Percentiles rank a stretch among this genome's conserved stretches.
Evolutionary conservation across 2,888 invertebrate species (phyloP).

Genomic region (Melanostoma mellinum): DNA sequence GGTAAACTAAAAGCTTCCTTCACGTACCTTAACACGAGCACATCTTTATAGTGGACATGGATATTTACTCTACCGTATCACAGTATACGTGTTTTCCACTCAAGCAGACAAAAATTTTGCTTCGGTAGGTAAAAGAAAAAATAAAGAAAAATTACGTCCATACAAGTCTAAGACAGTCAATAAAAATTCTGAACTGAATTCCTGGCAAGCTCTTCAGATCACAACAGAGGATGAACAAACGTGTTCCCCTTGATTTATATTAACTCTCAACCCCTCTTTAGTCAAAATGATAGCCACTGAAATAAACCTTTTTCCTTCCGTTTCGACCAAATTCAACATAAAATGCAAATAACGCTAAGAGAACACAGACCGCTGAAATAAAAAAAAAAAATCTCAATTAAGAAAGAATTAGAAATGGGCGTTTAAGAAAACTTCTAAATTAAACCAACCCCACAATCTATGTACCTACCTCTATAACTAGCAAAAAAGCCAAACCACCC

Average conservation of each 20-base stretch:
- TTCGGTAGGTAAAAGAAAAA: background rate
- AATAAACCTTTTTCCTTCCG: background rate
- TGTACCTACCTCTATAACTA: background rate
- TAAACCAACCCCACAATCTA: conserved; percentile 36
- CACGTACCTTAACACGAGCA: conserved; percentile 15
- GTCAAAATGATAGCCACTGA: background rate
- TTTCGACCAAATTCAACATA: conserved; percentile 48
- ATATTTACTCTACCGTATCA: conserved; percentile 69
- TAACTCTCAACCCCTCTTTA: background rate
- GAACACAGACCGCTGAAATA: conserved; percentile 11
- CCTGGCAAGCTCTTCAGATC: conserved; percentile 7
- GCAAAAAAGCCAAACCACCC: conserved; percentile 28
- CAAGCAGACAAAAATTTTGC: conserved; percentile 47
- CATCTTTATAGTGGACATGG: conserved; percentile 55
- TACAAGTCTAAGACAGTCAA: conserved; percentile 33
- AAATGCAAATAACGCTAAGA: conserved; percentile 46
- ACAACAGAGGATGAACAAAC: background rate
- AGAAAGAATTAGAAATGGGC: conserved; percentile 70
- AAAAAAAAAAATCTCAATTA: conserved; percentile 57
- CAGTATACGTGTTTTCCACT: conserved; percentile 62
- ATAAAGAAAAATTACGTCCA: background rate
- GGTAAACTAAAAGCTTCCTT: conserved; percentile 56
- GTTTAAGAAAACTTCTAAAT: conserved; percentile 64
- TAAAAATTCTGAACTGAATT: conserved; percentile 38
- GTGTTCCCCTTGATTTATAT: conserved; percentile 30